Evolutionary conservation across 2,888 invertebrate species (phyloP), one percentile per base, ranked within the genome.

Genomic region (Rhagophthalmus giganteus): DNA sequence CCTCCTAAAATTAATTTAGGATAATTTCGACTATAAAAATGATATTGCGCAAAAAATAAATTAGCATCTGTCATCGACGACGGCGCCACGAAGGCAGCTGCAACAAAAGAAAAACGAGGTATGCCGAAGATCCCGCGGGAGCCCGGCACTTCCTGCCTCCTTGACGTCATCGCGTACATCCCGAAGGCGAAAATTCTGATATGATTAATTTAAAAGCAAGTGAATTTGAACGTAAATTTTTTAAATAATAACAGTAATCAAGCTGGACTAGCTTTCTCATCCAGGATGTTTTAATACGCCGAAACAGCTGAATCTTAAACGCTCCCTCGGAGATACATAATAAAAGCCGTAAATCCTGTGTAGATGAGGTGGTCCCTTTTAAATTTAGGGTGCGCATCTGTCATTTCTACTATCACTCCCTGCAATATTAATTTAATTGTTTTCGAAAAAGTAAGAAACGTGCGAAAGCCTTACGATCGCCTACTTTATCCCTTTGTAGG

Each of bases 71-170:
- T 50, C 50, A 50, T 44, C 44, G 26, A 11, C 26, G 38, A 44
- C 24, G 44, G 50, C 50, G 50, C 50, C 50, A 50, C 15, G 7
- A 26, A 31, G 24, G 27, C 50, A 50, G 50, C 50, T 50, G 50
- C 50, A 24, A 38, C 40, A 38, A 44, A 51, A 39, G 28, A 39
- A 32, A 44, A 30, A 11, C 35, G 25, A 46, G 27, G 28, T 28
- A 34, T 45, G 34, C 40, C 51, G 38, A 51, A 51, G 45, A 51
- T 51, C 51, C 40, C 39, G 45, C 51, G 34, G 51, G 45, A 51
- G 34, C 50, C 20, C 16, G 27, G 26, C 35, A 40, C 45, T 51
- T 51, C 51, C 51, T 32, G 51, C 46, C 15, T 34, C 12, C 14
- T 26, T 44, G 51, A 46, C 51, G 51, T 51, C 51, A 51, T 25